Percentiles rank a stretch among this genome's conserved stretches.
phyloP scores from a whole-genome alignment of 2,888 invertebrate genomes.

The Phymatocera aterrima region DNA sequence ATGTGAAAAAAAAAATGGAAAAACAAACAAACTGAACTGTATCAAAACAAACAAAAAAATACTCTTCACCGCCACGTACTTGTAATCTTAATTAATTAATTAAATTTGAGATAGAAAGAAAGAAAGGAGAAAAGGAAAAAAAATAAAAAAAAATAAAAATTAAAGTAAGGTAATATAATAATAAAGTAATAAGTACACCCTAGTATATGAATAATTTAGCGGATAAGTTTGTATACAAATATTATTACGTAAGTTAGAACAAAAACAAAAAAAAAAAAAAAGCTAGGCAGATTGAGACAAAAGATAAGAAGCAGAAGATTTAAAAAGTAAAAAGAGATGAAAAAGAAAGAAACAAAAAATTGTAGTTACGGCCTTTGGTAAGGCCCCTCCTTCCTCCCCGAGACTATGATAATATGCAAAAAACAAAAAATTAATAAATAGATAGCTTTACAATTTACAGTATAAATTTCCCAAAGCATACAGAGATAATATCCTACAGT shows the following conservation, averaged over 20 bases:
- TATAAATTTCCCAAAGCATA: constrained; percentile 45
- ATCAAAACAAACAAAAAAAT: constrained; percentile 73
- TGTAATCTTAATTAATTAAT: constrained; percentile 69
- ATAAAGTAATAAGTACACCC: constrained; percentile 63
- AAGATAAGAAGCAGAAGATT: too few relatives aligned
- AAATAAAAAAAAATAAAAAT: background rate
- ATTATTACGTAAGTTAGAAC: constrained; percentile 57
- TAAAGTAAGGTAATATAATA: background rate
- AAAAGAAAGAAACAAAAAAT: constrained; percentile 47
- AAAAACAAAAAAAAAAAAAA: constrained; percentile 47
- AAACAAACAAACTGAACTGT: constrained; percentile 63
- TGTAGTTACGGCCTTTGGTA: constrained; percentile 45
- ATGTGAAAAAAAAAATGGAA: constrained; percentile 58
- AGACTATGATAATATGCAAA: constrained; percentile 9
- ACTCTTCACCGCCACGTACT: constrained; percentile 71
- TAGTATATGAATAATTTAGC: constrained; percentile 67
- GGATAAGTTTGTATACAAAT: constrained; percentile 73
- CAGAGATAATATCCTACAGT: too few relatives aligned
- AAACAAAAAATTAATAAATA: constrained; percentile 52
- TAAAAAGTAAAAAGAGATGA: constrained; percentile 48
- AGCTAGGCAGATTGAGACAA: too few relatives aligned
- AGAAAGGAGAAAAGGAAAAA: constrained; percentile 31
- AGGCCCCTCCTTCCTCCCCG: constrained; percentile 32
- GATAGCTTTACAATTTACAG: constrained; percentile 64
- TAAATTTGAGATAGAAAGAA: too few relatives aligned